Evolutionary conservation across 2,888 invertebrate genomes (phyloP), one percentile per base, ranked within the genome.

Genomic region (Hemistola chrysoprasaria): DNA sequence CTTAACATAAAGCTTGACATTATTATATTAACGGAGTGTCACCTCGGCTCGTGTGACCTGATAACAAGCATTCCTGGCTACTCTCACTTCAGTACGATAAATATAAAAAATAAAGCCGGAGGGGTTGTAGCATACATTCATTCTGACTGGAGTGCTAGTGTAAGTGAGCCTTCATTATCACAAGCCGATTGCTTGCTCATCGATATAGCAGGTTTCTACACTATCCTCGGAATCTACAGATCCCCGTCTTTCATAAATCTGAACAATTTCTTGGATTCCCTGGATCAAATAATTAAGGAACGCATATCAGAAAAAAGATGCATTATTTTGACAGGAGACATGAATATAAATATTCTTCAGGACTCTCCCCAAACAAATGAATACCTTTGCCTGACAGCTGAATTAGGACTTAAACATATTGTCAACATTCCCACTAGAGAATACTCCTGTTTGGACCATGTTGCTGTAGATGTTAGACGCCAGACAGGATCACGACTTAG

Each of bases 1-100:
- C 6, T 31, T 10, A 28, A 28, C 11, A 16, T 16, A 16, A 7
- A 11, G 5, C 11, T 16, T 28, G 28, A 28, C 7, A 7, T 22
- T 38, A 47, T 26, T 37, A 22, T 31, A 8, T 22, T 31, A 8
- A 31, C 31, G 6, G 22, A 31, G n/a, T 31, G 31, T 10, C 22
- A 22, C 9, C 31, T 31, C 1, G 10, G 22, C 5, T 9, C 8
- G 6, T 11, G 28, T n/a, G 6, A 9, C 2, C 2, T 28, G 7
- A 28, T 11, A 11, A 16, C n/a, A 28, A 16, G 2, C 2, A 28
- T 28, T 16, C 28, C 28, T 2, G 16, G 11, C 5, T 28, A 28
- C 7, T 3, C 6, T 7, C 7, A 11, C 8, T 28, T 28, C 7
- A 11, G 16, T n/a, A n/a, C 28, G 2, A 7, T 11, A 7, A 28